A percentile compares a stretch with the other conserved stretches of the same genome.
phyloP scores from a whole-genome alignment of 2,797 vertebrate genomes.

The Podarcis lilfordi region DNA sequence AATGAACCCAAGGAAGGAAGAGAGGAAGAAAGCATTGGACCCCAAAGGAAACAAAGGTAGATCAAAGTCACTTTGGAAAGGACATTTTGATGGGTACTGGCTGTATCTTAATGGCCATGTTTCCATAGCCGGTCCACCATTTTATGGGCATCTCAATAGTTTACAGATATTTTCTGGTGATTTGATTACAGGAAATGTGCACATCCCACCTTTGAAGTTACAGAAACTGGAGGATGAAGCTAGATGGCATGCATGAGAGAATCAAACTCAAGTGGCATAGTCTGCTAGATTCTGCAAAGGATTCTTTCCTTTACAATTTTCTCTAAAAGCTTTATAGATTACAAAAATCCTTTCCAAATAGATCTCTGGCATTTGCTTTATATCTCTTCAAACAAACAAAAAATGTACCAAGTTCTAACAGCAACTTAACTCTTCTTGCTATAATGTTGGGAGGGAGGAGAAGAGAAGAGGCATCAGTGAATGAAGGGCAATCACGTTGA shows the following conservation, averaged over 20 bases:
- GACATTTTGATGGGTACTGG: not conserved
- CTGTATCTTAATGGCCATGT: not conserved
- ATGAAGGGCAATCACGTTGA: not conserved
- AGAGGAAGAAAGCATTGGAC: not conserved
- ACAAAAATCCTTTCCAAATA: not conserved
- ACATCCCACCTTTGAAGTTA: not conserved
- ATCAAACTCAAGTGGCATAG: not conserved
- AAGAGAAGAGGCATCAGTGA: not conserved
- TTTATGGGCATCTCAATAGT: not conserved
- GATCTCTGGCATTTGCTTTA: not conserved
- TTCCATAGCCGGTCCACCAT: not conserved
- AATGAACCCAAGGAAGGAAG: not conserved
- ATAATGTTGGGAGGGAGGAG: not conserved
- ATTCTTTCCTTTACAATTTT: conserved; percentile 15
- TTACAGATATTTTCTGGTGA: not conserved
- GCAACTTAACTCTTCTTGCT: not conserved
- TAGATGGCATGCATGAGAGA: not conserved
- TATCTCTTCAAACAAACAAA: conserved; percentile 1
- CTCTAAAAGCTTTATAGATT: not conserved
- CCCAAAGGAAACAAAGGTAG: not conserved
- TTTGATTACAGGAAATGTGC: not conserved
- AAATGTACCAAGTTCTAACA: not conserved
- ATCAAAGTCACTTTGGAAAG: not conserved
- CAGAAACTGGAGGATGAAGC: not conserved
- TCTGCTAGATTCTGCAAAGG: not conserved